phyloP scores from a whole-genome alignment of 1,140 invertebrate species.

The Pygmarrhopalites habei region DNA sequence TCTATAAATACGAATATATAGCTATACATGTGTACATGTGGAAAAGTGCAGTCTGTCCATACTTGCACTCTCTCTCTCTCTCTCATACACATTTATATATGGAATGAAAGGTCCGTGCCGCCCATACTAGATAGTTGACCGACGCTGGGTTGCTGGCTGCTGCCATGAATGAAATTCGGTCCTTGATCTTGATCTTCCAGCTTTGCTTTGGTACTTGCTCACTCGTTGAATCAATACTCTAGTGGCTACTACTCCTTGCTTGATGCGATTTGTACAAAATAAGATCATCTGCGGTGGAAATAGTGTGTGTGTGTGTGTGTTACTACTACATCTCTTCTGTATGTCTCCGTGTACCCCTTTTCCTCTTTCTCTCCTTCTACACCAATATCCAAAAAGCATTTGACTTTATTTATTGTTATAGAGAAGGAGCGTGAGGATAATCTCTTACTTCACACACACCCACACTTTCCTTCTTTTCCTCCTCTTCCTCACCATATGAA shows the following conservation, averaged over 20 bases:
- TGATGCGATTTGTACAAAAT: conserved; percentile 16
- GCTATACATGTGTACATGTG: background rate
- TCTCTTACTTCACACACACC: too few species aligned
- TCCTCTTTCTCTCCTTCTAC: too few species aligned
- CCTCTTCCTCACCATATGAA: too few species aligned
- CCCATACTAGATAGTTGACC: conserved; percentile 25
- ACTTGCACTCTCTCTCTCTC: too few species aligned
- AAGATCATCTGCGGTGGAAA: conserved; percentile 4
- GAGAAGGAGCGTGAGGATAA: too few species aligned
- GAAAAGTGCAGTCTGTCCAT: too few species aligned
- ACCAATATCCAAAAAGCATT: too few species aligned
- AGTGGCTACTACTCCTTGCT: conserved; percentile 18
- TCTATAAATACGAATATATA: too few species aligned
- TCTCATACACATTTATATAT: too few species aligned
- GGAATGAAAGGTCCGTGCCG: conserved; percentile 17
- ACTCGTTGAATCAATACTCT: conserved; percentile 24
- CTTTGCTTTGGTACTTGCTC: conserved; percentile 10
- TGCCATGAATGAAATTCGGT: conserved; percentile 29
- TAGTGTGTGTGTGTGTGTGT: background rate
- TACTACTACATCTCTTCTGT: background rate
- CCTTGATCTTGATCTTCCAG: conserved; percentile 29
- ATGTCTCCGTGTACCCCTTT: background rate
- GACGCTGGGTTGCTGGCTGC: conserved; percentile 11
- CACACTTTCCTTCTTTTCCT: background rate
- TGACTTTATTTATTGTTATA: too few species aligned